Conservation (phyloP, 2,797 vertebrate genomes). For the Poeciliopsis turneri region DNA sequence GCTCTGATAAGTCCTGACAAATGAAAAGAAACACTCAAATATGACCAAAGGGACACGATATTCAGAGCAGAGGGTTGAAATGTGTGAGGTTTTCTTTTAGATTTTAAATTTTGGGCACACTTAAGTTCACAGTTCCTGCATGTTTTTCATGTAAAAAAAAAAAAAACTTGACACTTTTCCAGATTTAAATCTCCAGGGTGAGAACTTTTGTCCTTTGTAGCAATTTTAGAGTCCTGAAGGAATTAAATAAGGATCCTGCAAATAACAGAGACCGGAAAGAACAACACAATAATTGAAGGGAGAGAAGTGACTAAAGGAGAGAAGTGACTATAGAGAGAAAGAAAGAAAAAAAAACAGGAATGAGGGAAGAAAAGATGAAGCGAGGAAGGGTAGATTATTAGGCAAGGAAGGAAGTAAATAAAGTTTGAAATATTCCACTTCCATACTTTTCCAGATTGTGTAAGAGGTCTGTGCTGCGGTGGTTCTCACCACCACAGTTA, state of each 20-base stretch:
- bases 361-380: not conserved
- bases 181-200: not conserved
- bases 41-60: constrained; percentile 45
- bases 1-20: constrained; percentile 56
- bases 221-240: not conserved
- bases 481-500: constrained; percentile 27
- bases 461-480: not conserved
- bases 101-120: constrained; percentile 13
- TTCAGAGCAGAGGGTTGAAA: constrained; percentile 27
- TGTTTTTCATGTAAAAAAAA: not conserved
- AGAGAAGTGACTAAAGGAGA: not conserved
- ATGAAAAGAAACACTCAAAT: constrained; percentile 54
- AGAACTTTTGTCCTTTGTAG: not conserved
- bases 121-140: constrained; percentile 23
- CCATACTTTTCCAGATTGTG: not conserved
- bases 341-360: not conserved
- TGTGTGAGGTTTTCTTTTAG: constrained; percentile 21
- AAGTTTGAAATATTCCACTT: not conserved
- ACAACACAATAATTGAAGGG: not conserved
- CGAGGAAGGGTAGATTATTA: not conserved
- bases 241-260: constrained; percentile 1
- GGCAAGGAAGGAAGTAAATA: not conserved
- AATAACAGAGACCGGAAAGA: not conserved
- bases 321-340: not conserved
- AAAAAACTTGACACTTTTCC: not conserved